Conservation (phyloP, 2,113 vertebrate species). For the Hydrochoerus hydrochaeris region DNA sequence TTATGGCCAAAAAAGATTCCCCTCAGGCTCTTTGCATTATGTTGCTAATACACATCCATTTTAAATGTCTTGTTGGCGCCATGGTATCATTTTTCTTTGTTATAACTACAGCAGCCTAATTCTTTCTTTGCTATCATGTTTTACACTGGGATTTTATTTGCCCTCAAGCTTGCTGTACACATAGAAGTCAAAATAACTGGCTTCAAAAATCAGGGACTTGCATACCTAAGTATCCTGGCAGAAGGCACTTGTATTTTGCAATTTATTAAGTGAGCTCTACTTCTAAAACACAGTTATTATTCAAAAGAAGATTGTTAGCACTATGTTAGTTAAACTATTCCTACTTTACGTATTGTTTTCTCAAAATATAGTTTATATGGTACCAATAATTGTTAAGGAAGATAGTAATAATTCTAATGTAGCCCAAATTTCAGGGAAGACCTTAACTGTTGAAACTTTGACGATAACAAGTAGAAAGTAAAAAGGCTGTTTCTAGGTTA, state of each 20-base stretch:
- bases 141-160: conserved; percentile 65
- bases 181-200: conserved; percentile 53
- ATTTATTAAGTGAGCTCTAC: conserved; percentile 60
- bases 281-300: conserved; percentile 49
- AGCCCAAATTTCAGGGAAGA: background rate
- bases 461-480: conserved; percentile 7
- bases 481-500: background rate
- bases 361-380: conserved; percentile 27
- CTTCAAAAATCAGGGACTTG: conserved; percentile 30
- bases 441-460: background rate
- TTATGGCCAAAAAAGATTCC: conserved; percentile 39
- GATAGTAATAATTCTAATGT: conserved; percentile 18
- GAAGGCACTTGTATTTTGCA: conserved; percentile 49
- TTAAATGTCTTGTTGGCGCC: conserved; percentile 82
- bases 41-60: conserved; percentile 53
- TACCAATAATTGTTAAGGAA: conserved; percentile 49
- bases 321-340: conserved; percentile 3
- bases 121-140: conserved; percentile 46
- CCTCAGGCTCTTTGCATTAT: conserved; percentile 28
- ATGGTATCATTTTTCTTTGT: conserved; percentile 81
- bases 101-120: conserved; percentile 59
- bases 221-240: background rate
- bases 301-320: conserved; percentile 40
- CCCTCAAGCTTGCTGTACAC: conserved; percentile 36
- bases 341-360: conserved; percentile 35